A percentile compares a stretch with the other conserved stretches of the same genome.
Conservation (phyloP, 2,113 vertebrate species). For the Tonatia bakeri region DNA sequence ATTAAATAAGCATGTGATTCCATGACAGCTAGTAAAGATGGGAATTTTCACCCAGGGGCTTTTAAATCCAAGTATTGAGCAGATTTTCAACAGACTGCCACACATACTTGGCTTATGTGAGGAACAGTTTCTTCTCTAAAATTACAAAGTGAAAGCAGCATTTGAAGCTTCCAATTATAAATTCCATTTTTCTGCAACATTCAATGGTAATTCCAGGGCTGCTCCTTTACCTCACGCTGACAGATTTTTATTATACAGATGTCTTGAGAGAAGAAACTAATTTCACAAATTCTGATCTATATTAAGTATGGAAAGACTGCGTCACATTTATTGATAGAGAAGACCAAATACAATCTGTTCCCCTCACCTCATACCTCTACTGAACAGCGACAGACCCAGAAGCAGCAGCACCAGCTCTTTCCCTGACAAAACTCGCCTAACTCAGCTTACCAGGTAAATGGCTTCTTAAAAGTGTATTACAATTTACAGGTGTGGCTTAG, state of each 20-base stretch:
- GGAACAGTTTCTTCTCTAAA: background rate
- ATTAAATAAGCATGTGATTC: background rate
- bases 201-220: background rate
- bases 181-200: background rate
- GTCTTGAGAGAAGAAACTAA: background rate
- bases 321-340: background rate
- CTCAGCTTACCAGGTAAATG: background rate
- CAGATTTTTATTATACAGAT: background rate
- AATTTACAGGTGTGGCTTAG: background rate
- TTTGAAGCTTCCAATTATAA: background rate
- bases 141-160: background rate
- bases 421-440: background rate
- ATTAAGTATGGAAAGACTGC: background rate
- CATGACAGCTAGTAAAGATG: background rate
- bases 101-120: background rate
- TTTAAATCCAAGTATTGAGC: background rate
- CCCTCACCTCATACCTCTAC: background rate
- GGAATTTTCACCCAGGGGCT: background rate
- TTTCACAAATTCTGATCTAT: background rate
- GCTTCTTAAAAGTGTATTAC: background rate
- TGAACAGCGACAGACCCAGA: background rate
- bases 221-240: background rate
- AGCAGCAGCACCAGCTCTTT: background rate
- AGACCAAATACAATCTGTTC: background rate
- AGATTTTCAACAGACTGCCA: background rate